Evolutionary conservation across 2,888 invertebrate species (phyloP), one percentile per base, ranked within the genome.

Genomic region (Heliconius aoede): DNA sequence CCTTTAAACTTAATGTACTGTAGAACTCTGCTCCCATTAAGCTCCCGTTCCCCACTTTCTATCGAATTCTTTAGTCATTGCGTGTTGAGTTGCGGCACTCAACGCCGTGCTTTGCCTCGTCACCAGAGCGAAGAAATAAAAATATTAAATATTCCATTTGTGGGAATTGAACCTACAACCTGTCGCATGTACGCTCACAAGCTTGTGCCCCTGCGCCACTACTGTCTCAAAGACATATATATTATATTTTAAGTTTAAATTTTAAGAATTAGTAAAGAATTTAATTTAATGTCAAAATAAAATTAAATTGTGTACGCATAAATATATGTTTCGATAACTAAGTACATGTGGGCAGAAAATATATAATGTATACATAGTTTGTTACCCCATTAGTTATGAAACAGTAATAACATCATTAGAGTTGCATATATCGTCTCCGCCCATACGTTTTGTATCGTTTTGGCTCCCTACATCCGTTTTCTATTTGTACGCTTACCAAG

Each of bases 391-490:
- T 74, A 62, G 80, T 71, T 76, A 77, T 78, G 84, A 84, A 85
- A 85, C 80, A 81, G 84, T 89, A 88, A 91, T 91, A 88, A 91
- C 89, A 89, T 90, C 86, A 91, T 92, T 90, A 90, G 84, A 79
- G 85, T 85, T 84, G n/a, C 55, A 55, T 55, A 83, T 80, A 84
- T 83, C 82, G 87, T 85, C 81, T 86, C 90, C 93, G 91, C 94
- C 94, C 93, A 92, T 90, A 85, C 90, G 89, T 91, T 93, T 93
- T 92, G 90, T 92, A 89, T 80, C 85, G 85, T 87, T 92, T 89
- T 85, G 86, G 80, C 81, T 81, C 82, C 80, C 88, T 86, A 85
- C 88, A 84, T 88, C 88, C 89, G 88, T 86, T 85, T 73, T 81
- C 80, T 80, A 67, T 73, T 74, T 71, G 75, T 55, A 77, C 68